Percentiles rank a stretch among this genome's conserved stretches.
Evolutionary conservation across 2,797 vertebrate genomes (phyloP).

Genomic region (Rhabdomys pumilio): DNA sequence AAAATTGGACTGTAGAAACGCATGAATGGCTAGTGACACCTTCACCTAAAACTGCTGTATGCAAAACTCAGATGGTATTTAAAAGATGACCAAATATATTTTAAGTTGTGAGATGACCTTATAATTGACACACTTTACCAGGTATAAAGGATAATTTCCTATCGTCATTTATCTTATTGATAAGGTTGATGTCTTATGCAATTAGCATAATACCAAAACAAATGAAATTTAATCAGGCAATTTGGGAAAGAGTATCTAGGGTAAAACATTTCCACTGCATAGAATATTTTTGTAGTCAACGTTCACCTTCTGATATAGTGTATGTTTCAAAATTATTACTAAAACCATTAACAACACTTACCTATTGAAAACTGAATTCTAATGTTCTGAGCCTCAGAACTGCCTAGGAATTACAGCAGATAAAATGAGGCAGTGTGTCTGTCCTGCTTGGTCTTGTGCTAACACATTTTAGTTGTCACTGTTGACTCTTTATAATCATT

Average conservation of each 20-base stretch:
- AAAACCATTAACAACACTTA: not conserved
- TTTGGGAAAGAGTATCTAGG: not conserved
- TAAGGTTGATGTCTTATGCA: not conserved
- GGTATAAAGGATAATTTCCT: not conserved
- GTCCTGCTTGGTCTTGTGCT: not conserved
- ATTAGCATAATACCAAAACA: not conserved
- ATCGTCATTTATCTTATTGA: not conserved
- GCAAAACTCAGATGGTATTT: not conserved
- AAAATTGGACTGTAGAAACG: not conserved
- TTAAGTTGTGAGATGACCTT: constrained; percentile 4
- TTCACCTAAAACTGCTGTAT: not conserved
- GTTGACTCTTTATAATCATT: not conserved
- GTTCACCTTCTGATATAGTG: not conserved
- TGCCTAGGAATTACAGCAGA: not conserved
- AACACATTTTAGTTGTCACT: not conserved
- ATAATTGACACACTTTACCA: not conserved
- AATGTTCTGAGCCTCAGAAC: not conserved
- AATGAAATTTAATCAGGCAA: constrained; percentile 46
- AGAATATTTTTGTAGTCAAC: not conserved
- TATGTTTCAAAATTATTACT: not conserved
- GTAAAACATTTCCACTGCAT: not conserved
- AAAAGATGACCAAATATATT: not conserved
- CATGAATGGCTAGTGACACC: not conserved
- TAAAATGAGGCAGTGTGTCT: not conserved
- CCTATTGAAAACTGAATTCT: not conserved